These are phyloP conservation scores for Tokudaia muenninki DNA, from an alignment of 2,797 vertebrate species.

Conservation along the genomic window DNA sequence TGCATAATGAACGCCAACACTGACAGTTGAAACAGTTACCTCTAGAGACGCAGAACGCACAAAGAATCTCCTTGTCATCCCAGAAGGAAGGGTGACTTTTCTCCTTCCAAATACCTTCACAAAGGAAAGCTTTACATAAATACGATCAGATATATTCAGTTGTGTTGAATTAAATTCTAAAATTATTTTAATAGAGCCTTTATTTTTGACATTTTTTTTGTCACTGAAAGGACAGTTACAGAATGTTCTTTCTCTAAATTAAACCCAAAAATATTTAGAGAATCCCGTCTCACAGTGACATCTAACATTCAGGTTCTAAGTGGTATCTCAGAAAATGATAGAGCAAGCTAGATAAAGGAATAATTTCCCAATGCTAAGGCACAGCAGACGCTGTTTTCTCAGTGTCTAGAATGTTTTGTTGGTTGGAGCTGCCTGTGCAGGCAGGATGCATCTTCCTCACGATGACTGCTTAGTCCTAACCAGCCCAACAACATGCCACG, in stretches of 20 bases:
- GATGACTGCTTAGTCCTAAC: not conserved
- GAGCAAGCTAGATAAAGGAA: too few species aligned
- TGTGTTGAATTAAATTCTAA: not conserved
- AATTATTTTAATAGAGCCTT: not conserved
- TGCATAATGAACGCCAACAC: not conserved
- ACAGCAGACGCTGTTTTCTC: not conserved
- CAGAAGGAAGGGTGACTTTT: too few species aligned
- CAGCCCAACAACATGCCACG: not conserved
- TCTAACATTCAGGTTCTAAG: not conserved
- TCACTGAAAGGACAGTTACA: not conserved
- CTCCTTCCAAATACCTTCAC: too few species aligned
- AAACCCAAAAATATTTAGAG: conserved; percentile 24
- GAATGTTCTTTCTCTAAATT: conserved; percentile 35
- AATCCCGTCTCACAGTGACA: not conserved
- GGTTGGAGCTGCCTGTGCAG: not conserved
- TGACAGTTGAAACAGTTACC: too few species aligned
- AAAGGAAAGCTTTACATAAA: not conserved
- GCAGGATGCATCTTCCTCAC: not conserved
- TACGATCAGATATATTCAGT: not conserved
- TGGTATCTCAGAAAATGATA: not conserved
- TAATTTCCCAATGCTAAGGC: not conserved
- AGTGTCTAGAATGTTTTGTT: not conserved
- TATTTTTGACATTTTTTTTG: conserved; percentile 21
- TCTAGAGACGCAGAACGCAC: not conserved
- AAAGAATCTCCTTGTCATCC: not conserved